Evolutionary conservation across 2,888 invertebrate genomes (phyloP).

Genomic region (Buathra laborator): DNA sequence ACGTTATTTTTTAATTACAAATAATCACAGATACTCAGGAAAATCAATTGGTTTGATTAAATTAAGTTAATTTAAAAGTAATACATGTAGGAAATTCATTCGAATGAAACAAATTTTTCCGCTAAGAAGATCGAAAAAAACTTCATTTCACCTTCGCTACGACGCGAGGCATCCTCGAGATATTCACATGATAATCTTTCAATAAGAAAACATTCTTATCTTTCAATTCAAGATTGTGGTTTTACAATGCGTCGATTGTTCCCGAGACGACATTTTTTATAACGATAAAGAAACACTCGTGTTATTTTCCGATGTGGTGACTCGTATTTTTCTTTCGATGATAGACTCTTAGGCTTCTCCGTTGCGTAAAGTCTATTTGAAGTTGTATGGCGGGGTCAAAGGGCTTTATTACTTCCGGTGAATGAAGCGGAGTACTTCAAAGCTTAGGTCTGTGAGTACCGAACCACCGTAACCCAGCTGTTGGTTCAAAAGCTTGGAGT

Average conservation of each 20-base stretch:
- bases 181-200: constrained; percentile 1
- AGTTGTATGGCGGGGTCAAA: constrained; percentile 16
- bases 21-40: no score
- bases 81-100: no score
- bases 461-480: constrained; percentile 6
- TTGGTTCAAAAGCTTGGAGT: constrained; percentile 25
- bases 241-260: constrained; percentile 30
- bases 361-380: constrained; percentile 3
- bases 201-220: constrained; percentile 34
- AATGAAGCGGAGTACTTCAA: constrained; percentile 26
- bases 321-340: not conserved
- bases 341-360: not conserved
- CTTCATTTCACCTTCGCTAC: not conserved
- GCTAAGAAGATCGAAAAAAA: not conserved
- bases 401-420: constrained; percentile 18
- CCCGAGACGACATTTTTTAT: not conserved
- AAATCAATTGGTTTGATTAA: no score
- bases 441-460: not conserved
- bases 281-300: constrained; percentile 8
- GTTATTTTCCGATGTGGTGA: not conserved
- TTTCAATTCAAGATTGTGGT: constrained; percentile 5
- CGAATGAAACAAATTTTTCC: not conserved
- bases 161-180: not conserved
- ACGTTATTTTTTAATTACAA: no score
- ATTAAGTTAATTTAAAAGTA: no score